Evolutionary conservation across 1,140 invertebrate species (phyloP), one percentile per base, ranked within the genome.

Genomic region (Drosophila sp.): DNA sequence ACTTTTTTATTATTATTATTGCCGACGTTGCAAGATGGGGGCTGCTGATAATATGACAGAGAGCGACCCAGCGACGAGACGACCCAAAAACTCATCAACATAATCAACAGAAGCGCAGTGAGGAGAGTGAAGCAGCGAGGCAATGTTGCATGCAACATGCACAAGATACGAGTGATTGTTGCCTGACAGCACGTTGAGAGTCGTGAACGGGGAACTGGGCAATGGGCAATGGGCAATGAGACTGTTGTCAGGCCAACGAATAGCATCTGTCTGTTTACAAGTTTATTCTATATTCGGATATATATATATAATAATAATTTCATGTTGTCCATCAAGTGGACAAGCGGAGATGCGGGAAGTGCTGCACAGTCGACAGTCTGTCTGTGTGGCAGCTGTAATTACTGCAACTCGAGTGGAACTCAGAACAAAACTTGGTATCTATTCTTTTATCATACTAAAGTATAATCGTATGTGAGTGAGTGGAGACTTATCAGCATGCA

Each of bases 61-160:
- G 53, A 48, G 48, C 45, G 56, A 34, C 25, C 46, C 38, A 51
- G 18, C 38, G 53, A n/a, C 29, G 38, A 32, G 65, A 73, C 72
- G 72, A 74, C 72, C 72, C 72, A 76, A 72, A 75, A 76, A 76
- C 67, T 76, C 72, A 74, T 74, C 72, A 74, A 48, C 67, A 76
- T 76, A 76, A 76, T 72, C 72, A 76, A 72, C 61, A 54, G 57
- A 72, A 48, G 51, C 53, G 27, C 9, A 13, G 14, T 0, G 8
- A 21, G 8, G 43, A 7, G 16, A 43, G 57, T n/a, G 7, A 25
- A 21, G 25, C 13, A 40, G 8, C 4, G 16, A 25, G 65, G 38
- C 50, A 71, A 53, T 67, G 73, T 76, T 76, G 73, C 73, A 76
- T 76, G 73, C 73, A 76, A 76, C 73, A 72, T 72, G 69, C 69